Conservation (phyloP, 2,888 invertebrate genomes). For the Leptothorax acervorum region DNA sequence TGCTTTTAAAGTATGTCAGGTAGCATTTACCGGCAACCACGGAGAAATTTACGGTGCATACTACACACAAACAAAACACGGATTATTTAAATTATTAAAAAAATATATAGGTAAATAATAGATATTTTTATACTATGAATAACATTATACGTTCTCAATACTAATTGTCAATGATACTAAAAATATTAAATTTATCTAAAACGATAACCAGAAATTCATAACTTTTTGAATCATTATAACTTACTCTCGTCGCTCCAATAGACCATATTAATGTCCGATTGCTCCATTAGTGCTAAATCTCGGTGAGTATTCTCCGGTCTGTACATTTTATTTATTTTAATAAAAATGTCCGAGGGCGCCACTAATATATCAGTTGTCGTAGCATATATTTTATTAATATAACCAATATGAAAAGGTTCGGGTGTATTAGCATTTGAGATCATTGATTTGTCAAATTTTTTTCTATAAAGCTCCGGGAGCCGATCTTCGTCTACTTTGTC, state of each 20-base stretch:
- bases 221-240: constrained; percentile 16
- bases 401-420: constrained; percentile 92
- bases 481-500: constrained; percentile 89
- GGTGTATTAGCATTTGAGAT: constrained; percentile 91
- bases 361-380: constrained; percentile 86
- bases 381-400: constrained; percentile 89
- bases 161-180: background rate
- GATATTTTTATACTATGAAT: background rate
- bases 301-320: constrained; percentile 92
- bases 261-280: constrained; percentile 90
- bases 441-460: constrained; percentile 89
- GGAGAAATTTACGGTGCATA: constrained; percentile 87
- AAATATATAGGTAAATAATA: background rate
- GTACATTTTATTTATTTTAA: constrained; percentile 90
- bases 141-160: background rate
- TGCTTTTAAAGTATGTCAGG: constrained; percentile 89
- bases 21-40: constrained; percentile 90
- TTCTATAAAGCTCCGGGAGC: constrained; percentile 93
- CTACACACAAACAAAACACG: constrained; percentile 76
- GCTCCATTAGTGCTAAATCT: constrained; percentile 87
- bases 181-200: background rate
- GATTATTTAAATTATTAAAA: background rate
- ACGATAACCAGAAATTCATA: background rate
- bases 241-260: constrained; percentile 93
- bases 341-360: constrained; percentile 88